Conservation (phyloP, 2,113 vertebrate genomes). For the Gopherus evgoodei region DNA sequence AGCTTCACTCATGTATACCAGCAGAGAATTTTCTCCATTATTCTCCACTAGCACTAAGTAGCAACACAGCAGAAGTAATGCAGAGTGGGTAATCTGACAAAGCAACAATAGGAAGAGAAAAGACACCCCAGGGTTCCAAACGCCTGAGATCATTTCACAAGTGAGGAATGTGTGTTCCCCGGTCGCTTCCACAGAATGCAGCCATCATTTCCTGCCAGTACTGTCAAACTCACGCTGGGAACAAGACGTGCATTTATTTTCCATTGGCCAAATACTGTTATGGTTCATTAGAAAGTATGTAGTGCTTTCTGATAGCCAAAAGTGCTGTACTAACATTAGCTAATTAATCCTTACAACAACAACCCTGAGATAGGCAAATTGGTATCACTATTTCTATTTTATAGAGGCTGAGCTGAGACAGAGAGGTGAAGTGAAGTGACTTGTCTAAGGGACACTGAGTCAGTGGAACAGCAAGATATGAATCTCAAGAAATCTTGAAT, state of each 20-base stretch:
- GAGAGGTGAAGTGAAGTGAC: fast-evolving
- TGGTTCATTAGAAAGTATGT: not conserved
- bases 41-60: not conserved
- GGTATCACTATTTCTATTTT: not conserved
- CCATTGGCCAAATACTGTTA: not conserved
- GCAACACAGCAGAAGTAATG: not conserved
- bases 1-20: not conserved
- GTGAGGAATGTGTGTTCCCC: constrained; percentile 3
- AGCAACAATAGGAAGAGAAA: constrained; percentile 20
- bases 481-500: not conserved
- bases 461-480: not conserved
- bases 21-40: not conserved
- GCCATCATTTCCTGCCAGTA: not conserved
- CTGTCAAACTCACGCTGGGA: not conserved
- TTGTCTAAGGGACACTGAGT: not conserved
- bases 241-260: fast-evolving
- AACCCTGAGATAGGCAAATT: not conserved
- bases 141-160: not conserved
- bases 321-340: fast-evolving
- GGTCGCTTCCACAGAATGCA: not conserved
- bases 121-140: not conserved
- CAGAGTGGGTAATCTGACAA: constrained; percentile 24
- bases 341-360: not conserved
- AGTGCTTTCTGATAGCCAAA: not conserved
- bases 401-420: not conserved